Evolutionary conservation across 35 echinoderm and acorn worm species (phyloP).

Genomic region (Apostichopus californicus): DNA sequence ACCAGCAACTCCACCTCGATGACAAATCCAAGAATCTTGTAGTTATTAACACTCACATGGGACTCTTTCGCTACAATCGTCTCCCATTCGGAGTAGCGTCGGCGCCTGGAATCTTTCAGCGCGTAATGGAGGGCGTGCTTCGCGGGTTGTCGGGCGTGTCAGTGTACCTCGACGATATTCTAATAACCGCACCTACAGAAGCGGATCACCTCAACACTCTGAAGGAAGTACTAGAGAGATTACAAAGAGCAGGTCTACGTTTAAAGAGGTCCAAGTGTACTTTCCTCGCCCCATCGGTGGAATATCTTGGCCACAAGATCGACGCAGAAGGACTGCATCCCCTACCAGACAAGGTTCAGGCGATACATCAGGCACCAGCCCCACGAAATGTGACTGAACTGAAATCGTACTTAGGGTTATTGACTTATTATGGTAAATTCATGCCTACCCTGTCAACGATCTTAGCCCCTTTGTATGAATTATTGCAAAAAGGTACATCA

Average conservation of each 20-base stretch:
- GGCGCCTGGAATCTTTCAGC: constrained; percentile 58
- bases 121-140: constrained; percentile 46
- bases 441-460: constrained; percentile 37
- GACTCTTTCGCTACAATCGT: constrained; percentile 52
- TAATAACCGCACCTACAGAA: constrained; percentile 21
- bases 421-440: constrained; percentile 68
- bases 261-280: constrained; percentile 58
- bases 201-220: constrained; percentile 27
- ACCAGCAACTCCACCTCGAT: too few species aligned
- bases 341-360: constrained; percentile 30
- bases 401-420: constrained; percentile 54
- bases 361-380: constrained; percentile 51
- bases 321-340: constrained; percentile 52
- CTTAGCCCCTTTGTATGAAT: constrained; percentile 29
- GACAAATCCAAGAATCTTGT: constrained; percentile 57
- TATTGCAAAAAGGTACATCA: neutral
- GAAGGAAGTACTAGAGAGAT: constrained; percentile 21
- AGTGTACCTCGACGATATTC: constrained; percentile 54
- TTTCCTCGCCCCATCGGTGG: constrained; percentile 48
- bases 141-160: constrained; percentile 43
- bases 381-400: constrained; percentile 62
- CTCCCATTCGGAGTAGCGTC: constrained; percentile 54
- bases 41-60: constrained; percentile 66
- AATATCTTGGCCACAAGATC: constrained; percentile 71
- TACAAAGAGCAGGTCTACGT: constrained; percentile 43